These are phyloP conservation scores for Numida meleagris DNA, from an alignment of 2,113 vertebrate genomes.

Conservation along the genomic window DNA sequence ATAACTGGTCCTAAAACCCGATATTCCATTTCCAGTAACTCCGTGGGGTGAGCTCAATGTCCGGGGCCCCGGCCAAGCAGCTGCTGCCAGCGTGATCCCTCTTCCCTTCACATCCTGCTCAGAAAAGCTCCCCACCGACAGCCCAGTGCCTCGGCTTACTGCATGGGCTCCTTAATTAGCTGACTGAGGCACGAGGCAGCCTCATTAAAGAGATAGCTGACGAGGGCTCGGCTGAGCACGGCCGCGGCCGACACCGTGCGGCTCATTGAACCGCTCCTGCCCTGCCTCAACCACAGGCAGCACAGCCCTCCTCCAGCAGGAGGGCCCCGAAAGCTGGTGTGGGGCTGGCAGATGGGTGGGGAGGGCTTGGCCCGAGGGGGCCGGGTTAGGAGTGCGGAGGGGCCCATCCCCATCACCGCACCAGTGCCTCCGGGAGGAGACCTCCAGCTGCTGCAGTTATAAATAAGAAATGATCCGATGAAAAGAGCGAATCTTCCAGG, in stretches of 20 bases:
- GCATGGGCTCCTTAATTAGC: constrained; percentile 69
- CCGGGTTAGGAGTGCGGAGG: background rate
- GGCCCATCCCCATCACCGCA: background rate
- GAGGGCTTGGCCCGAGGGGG: background rate
- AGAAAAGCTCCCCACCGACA: constrained; percentile 70
- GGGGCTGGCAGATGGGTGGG: background rate
- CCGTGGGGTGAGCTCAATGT: constrained; percentile 21
- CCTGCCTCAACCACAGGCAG: background rate
- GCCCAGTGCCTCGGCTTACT: constrained; percentile 67
- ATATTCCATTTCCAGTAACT: constrained; percentile 76
- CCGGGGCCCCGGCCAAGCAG: constrained; percentile 74
- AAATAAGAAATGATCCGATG: constrained; percentile 42
- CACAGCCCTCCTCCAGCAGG: background rate
- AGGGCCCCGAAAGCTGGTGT: background rate
- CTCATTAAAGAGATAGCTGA: constrained; percentile 50
- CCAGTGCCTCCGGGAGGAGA: background rate
- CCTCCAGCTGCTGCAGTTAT: constrained; percentile 29
- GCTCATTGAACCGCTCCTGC: background rate
- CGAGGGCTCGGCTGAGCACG: background rate
- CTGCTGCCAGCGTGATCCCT: constrained; percentile 74
- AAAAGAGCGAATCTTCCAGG: constrained; percentile 9
- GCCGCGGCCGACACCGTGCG: rapidly evolving
- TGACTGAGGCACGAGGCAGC: background rate
- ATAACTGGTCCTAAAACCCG: constrained; percentile 67
- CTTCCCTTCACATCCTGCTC: constrained; percentile 69